Base-by-base conservation (phyloP, 2,888 invertebrate genomes). In the Ectropis crepuscularia region DNA sequence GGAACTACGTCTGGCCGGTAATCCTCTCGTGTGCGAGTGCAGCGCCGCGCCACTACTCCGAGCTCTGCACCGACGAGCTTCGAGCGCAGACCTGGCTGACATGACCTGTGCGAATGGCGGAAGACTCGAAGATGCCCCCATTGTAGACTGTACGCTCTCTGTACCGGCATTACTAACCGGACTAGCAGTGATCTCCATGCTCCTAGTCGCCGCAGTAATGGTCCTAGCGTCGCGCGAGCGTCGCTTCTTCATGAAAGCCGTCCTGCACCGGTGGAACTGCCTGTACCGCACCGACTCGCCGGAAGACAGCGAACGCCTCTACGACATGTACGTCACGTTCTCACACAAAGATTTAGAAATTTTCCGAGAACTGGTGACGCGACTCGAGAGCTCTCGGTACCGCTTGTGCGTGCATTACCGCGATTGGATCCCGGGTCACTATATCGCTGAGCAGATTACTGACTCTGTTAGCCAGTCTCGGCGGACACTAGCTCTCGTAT, bases 201-300 rank as follows among this genome's bases (percentile, higher is more conserved):
- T 46, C 12, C 7, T 12, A 8, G 57, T 60, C 12, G 28, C 63
- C 39, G 59, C 63, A 16, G 57, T 54, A 9, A 61, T 50, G 11
- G 51, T 57, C 55, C 58, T 68, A 10, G 59, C 63, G 68, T 66
- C 68, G 16, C 60, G 69, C 67, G 42, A 59, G 45, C 47, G 61
- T 64, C 76, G 70, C 50, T 63, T 50, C 49, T 71, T 64, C 39
- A 11, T 74, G 8, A 76, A 69, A 72, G 67, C 39, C 53, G 62
- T 54, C 65, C 77, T 73, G 59, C 65, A 54, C 36, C 65, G 38
- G 58, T 67, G 59, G 57, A 74, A 12, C 11, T 11, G 73, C 54
- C 65, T 65, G 75, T 67, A 63, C 63, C 68, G 63, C 43, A 68
- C 54, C 43, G 46, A 46, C 7, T 37, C 55, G 12, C 49, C 54